Evolutionary conservation across 2,888 invertebrate species (phyloP).

Genomic region (Drosophila falleni): DNA sequence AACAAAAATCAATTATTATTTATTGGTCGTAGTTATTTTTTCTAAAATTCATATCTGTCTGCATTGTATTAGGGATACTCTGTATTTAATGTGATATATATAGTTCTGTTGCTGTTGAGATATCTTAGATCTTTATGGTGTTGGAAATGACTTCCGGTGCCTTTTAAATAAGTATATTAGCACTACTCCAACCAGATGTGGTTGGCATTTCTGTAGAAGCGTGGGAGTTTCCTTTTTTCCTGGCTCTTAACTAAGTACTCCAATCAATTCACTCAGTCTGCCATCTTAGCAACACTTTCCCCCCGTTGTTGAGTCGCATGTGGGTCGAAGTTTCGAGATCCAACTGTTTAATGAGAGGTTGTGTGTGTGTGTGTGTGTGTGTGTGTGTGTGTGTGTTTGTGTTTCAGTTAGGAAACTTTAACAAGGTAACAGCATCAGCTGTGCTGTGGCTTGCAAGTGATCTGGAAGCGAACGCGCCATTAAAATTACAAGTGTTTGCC

Average conservation of each 20-base stretch:
- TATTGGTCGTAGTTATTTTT: not conserved
- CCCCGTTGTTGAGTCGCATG: constrained; percentile 10
- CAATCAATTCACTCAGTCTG: constrained; percentile 28
- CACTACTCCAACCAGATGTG: not conserved
- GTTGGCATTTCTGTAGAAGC: constrained; percentile 3
- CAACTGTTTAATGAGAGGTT: constrained; percentile 22
- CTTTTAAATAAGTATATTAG: constrained; percentile 1
- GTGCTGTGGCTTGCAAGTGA: constrained; percentile 50
- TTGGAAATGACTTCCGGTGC: constrained; percentile 5
- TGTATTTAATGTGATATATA: not conserved
- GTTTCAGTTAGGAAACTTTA: constrained; percentile 61
- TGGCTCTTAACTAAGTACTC: constrained; percentile 20
- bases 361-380: constrained; percentile 12
- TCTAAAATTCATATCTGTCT: not conserved
- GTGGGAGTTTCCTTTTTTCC: constrained; percentile 5
- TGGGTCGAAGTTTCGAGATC: constrained; percentile 34
- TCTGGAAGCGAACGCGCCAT: constrained; percentile 61
- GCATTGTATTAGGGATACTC: not conserved
- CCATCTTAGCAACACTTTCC: constrained; percentile 21
- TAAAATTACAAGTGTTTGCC: constrained; percentile 65
- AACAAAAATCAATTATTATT: constrained; percentile 7
- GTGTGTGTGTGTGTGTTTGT: constrained; percentile 16
- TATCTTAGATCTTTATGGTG: constrained; percentile 2
- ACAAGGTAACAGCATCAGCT: constrained; percentile 64
- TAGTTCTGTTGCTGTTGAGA: not conserved